Evolutionary conservation across 2,797 vertebrate genomes (phyloP).

Genomic region (Danio aesculapii): DNA sequence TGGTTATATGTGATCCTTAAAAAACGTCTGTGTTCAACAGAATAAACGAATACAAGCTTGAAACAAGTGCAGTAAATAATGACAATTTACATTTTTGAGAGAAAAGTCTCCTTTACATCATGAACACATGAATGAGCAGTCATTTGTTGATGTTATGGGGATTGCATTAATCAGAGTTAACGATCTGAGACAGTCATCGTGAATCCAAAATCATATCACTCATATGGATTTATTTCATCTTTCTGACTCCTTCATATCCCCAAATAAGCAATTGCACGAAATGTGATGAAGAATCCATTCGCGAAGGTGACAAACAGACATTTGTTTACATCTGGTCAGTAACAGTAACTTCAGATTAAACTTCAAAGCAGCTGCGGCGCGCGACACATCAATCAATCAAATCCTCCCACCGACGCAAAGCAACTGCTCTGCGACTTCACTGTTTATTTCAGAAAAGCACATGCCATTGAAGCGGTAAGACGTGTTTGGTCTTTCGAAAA

Average conservation of each 20-base stretch:
- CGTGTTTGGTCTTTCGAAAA: background rate
- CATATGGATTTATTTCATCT: background rate
- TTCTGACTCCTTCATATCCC: background rate
- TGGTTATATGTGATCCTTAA: too few relatives aligned
- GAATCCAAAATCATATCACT: too few relatives aligned
- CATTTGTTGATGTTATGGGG: background rate
- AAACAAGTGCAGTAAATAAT: too few relatives aligned
- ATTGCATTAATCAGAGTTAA: background rate
- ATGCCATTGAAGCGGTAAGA: background rate
- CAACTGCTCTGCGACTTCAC: constrained; percentile 5
- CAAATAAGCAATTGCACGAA: background rate
- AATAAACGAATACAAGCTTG: too few relatives aligned
- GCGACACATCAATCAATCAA: constrained; percentile 26
- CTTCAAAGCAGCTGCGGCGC: constrained; percentile 14
- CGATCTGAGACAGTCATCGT: background rate
- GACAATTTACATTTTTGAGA: too few relatives aligned
- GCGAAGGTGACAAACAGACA: background rate
- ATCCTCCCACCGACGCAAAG: constrained; percentile 12
- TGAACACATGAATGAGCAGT: too few relatives aligned
- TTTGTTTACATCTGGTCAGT: constrained; percentile 29
- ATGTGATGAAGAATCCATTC: background rate
- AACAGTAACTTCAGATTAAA: constrained; percentile 8
- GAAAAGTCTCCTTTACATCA: too few relatives aligned
- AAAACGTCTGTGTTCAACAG: too few relatives aligned
- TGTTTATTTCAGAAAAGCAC: constrained; percentile 34